Base-by-base conservation (phyloP, 2,113 vertebrate species). In the Athene cunicularia region DNA sequence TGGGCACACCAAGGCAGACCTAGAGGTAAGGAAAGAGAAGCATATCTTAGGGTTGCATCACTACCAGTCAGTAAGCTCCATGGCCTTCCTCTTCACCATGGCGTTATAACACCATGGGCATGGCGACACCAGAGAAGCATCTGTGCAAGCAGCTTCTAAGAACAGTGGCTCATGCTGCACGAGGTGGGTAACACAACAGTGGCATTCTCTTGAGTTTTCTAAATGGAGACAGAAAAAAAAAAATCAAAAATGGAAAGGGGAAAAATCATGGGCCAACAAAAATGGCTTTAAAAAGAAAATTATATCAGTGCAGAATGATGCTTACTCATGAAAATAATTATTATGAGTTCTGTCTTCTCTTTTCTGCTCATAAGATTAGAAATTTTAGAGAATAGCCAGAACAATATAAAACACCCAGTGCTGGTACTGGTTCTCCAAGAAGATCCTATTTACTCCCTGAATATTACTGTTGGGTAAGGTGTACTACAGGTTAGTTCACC, bases 131-230 rank as follows among this genome's bases (percentile, higher is more conserved):
- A 24, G 21, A 26, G 62, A 37, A 66, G 27, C n/a, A 43, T 23
- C 75, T 27, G 23, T 14, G 56, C 45, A 33, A 37, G 52, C 4
- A 23, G 14, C 28, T 28, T 20, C 10, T 20, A 15, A 64, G 55
- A 14, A 8, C 66, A 4, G 8, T 17, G 18, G 55, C 53, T 56
- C 33, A 8, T 3, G 1, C 13, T 12, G 60, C 64, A 30, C 2
- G 0, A 23, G 39, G 17, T 11, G 14, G 56, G 22, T 7, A 47
- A 53, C 35, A 7, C 39, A 24, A 13, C 32, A 30, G 30, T 4
- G 32, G 15, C 2, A 0, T 23, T 37, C 45, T 17, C 56, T 14
- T 9, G 7, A 1, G 0, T 59, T n/a, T 33, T 32, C 39, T 49
- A 28, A 41, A 50, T 5, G 12, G 19, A 77, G 35, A 72, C 43